These are phyloP conservation scores for Sceliomorpha sp. DNA, from an alignment of 2,888 invertebrate genomes.

Conservation along the genomic window DNA sequence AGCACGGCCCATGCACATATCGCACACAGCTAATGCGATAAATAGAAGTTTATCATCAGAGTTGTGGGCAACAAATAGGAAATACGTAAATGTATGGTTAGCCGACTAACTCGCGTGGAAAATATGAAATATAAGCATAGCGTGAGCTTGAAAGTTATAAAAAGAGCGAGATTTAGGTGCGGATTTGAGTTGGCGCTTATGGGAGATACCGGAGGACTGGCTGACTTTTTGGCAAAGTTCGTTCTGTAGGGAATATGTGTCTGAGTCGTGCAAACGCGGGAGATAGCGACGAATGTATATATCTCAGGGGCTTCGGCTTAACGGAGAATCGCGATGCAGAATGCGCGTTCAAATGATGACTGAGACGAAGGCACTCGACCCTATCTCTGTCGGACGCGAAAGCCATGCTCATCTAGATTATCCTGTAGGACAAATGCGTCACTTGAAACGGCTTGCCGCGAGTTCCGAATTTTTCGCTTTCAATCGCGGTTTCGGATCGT, in stretches of 20 bases:
- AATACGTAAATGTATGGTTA: slow-evolving; percentile 27
- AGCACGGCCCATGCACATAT: slow-evolving; percentile 7
- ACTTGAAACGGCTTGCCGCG: slow-evolving; percentile 33
- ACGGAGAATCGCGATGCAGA: slow-evolving; percentile 60
- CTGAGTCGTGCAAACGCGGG: slow-evolving; percentile 25
- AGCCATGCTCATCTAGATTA: slow-evolving; percentile 53
- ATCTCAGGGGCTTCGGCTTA: slow-evolving; percentile 58
- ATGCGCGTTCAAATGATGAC: slow-evolving; percentile 33
- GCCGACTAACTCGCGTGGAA: slow-evolving; percentile 20
- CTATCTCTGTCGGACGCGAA: slow-evolving; percentile 31
- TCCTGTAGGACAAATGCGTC: slow-evolving; percentile 48
- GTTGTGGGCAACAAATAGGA: slow-evolving; percentile 41
- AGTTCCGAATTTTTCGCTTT: slow-evolving; percentile 38
- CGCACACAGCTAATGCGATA: slow-evolving; percentile 18
- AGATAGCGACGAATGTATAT: slow-evolving; percentile 17
- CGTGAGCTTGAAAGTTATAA: slow-evolving; percentile 35
- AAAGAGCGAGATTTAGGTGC: slow-evolving; percentile 54
- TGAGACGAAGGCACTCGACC: slow-evolving; percentile 43
- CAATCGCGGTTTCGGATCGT: slow-evolving; percentile 32
- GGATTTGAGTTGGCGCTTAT: slow-evolving; percentile 47
- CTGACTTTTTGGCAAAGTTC: slow-evolving; percentile 59
- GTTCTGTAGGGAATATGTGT: slow-evolving; percentile 39
- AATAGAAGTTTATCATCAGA: slow-evolving; percentile 49
- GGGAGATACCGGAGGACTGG: slow-evolving; percentile 28
- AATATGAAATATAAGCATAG: slow-evolving; percentile 39